Base-by-base conservation (phyloP, 2,113 vertebrate species). In the Machaerirhynchus nigripectus region DNA sequence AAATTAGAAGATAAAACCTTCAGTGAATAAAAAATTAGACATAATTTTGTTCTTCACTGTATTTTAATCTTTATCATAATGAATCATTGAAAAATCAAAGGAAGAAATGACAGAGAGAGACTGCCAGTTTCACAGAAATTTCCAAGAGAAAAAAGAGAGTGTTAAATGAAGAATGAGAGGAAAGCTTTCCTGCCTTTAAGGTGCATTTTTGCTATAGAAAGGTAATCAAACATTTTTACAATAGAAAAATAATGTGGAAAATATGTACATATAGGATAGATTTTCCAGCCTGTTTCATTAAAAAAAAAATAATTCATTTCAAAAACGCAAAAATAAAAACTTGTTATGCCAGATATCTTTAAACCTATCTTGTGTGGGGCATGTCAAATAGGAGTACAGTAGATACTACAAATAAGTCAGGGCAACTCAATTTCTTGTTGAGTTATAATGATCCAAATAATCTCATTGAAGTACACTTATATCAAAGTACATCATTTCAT, bases 231-330 rank as follows among this genome's bases (percentile, higher is more conserved):
- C 3, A n/a, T 46, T 65, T 77, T 47, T 42, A 35, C 50, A 60
- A n/a, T 13, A 60, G 23, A 59, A 49, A 86, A 78, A 20, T 19
- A 46, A 22, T 5, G 11, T 50, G 50, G 24, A 39, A 44, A 35
- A 67, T 27, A 42, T 31, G 35, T 31, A 52, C 20, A 39, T 11
- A 35, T 2, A 30, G 4, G 10, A 18, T 33, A 39, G 40, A 23
- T 71, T 81, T 87, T n/a, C 16, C 39, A 87, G 13, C 30, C 13
- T 59, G 8, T 67, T 84, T 71, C 28, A 63, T 18, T 57, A 1
- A 28, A 1, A 28, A 44, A 67, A 31, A 27, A 46, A 7, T 2
- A 46, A 57, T 12, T 31, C 0, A 61, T 52, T 76, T 46, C 4
- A 71, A 50, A 90, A 70, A 30, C 31, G 30, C 3, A 69, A 89